phyloP scores from a whole-genome alignment of 2,113 vertebrate species.

The Misgurnus mizolepis region DNA sequence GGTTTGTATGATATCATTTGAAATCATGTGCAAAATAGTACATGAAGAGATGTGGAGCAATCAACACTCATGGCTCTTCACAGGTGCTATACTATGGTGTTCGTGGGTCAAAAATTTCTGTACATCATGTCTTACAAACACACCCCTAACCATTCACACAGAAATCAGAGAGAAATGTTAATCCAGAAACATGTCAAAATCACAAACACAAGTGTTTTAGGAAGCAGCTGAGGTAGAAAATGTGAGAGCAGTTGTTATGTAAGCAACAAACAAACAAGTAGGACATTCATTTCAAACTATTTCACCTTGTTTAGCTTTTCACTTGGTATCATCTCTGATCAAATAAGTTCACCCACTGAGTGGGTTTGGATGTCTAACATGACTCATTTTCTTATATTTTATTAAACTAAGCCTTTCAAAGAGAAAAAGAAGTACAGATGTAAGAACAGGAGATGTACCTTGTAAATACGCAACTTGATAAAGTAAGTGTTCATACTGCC shows the following conservation, averaged over 20 bases:
- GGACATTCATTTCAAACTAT: neutral
- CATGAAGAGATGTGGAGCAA: too few species aligned
- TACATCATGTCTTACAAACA: neutral
- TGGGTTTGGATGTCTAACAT: slow-evolving; percentile 20
- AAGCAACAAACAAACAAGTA: neutral
- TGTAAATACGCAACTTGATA: too few species aligned
- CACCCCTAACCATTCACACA: neutral
- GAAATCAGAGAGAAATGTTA: neutral
- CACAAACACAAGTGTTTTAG: neutral
- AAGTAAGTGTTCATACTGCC: too few species aligned
- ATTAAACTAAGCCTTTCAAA: neutral
- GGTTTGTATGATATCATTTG: too few species aligned
- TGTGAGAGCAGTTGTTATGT: neutral
- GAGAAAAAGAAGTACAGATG: neutral
- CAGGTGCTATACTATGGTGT: too few species aligned
- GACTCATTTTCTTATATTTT: slow-evolving; percentile 1
- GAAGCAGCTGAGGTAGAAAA: neutral
- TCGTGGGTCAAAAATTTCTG: neutral
- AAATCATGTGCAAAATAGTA: too few species aligned
- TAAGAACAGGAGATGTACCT: neutral
- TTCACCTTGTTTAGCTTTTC: neutral
- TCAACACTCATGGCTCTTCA: too few species aligned
- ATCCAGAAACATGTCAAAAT: neutral
- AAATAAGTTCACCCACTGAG: slow-evolving; percentile 19
- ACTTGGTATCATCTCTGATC: neutral